Evolutionary conservation across 2,888 invertebrate genomes (phyloP), one percentile per base, ranked within the genome.

Genomic region (Diloba caeruleocephala): DNA sequence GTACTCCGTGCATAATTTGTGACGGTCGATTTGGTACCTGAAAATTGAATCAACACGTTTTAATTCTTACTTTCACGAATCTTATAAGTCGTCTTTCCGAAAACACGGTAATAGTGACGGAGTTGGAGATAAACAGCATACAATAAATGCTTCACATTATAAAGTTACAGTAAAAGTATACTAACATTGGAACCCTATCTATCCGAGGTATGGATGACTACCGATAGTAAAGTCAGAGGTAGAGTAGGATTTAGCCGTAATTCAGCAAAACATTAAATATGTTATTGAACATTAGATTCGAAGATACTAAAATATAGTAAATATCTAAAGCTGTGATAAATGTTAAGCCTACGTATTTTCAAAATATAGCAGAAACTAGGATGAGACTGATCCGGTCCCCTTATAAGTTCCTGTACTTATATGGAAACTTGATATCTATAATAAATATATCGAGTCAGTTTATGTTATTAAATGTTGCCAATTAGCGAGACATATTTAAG

Each of bases 351-450:
- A 7, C 39, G 31, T 14, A 28, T 42, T 33, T 44, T 48, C 25
- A 49, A 57, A 51, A 31, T 31, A 26, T 34, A 25, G 32, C 38
- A 31, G 52, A 37, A 34, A 53, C 49, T 52, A 56, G 32, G 65
- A 69, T 63, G 60, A 48, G 8, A 34, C 58, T 58, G 34, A 41
- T 41, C 46, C 38, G 21, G 46, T 42, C 39, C 28, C 71, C 68
- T 19, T 68, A 63, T 41, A 67, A 58, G 80, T 68, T 41, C 31
- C 52, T 48, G 9, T 32, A 55, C 84, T 66, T 80, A 76, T 76
- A 82, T 60, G 85, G 88, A 52, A 74, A 76, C 81, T 77, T 76
- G 81, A 52, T 69, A 61, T 71, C 64, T 67, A 44, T 58, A 71
- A 68, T 74, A 67, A 73, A 72, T 71, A 66, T 53, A 66, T 53